Evolutionary conservation across 2,797 vertebrate genomes (phyloP).

Genomic region (Enteromius fasciolatus): DNA sequence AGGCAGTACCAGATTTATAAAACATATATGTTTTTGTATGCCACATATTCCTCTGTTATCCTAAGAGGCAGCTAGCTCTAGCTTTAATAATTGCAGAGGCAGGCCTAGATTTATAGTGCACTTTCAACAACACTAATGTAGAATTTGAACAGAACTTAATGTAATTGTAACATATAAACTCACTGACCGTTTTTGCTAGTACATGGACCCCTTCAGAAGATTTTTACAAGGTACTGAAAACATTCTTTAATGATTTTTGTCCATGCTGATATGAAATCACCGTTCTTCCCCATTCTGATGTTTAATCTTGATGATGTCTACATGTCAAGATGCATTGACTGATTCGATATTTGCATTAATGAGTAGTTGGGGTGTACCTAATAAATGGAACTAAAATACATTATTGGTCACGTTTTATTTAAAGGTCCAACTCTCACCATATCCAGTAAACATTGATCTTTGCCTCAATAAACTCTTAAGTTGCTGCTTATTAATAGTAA

Average conservation of each 20-base stretch:
- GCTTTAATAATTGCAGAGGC: background rate
- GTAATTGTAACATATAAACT: background rate
- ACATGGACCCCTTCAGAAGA: background rate
- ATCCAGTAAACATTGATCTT: background rate
- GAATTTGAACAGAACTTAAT: background rate
- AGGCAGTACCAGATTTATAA: background rate
- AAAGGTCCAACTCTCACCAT: background rate
- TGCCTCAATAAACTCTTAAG: background rate
- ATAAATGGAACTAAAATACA: background rate
- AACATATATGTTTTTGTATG: background rate
- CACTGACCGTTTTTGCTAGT: background rate
- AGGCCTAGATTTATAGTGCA: background rate
- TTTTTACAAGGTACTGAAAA: background rate
- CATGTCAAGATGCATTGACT: background rate
- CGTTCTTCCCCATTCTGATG: background rate
- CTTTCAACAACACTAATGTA: background rate
- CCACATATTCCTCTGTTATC: conserved; percentile 4
- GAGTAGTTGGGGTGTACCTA: background rate
- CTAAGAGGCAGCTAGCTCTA: background rate
- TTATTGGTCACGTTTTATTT: background rate
- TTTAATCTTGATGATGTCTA: background rate
- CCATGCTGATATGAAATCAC: background rate
- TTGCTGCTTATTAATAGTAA: background rate
- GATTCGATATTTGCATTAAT: background rate
- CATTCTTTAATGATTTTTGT: background rate